Percentiles rank a stretch among this genome's conserved stretches.
phyloP scores from a whole-genome alignment of 2,113 vertebrate species.

The Neotragus moschatus region DNA sequence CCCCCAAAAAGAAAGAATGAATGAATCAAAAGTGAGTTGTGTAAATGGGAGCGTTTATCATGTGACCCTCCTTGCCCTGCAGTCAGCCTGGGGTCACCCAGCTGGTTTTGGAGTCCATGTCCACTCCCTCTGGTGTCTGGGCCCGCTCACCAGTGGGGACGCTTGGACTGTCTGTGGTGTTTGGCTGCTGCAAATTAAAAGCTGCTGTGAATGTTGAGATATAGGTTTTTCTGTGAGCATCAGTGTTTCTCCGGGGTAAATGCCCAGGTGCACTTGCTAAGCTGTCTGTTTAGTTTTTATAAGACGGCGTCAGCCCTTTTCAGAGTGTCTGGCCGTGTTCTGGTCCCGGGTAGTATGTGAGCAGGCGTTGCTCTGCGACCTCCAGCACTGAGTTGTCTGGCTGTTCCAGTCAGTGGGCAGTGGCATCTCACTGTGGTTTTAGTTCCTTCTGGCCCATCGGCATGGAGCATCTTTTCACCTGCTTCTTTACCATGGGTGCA shows the following conservation, averaged over 20 bases:
- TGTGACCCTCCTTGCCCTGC: not conserved
- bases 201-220: not conserved
- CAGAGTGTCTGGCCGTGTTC: not conserved
- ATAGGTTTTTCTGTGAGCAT: not conserved
- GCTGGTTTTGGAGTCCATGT: not conserved
- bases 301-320: not conserved
- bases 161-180: not conserved
- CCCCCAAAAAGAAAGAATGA: not conserved
- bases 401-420: no score
- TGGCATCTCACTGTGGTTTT: not conserved
- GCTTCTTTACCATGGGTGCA: accelerated
- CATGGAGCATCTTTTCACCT: not conserved
- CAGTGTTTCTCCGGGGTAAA: not conserved
- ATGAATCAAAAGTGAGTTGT: not conserved
- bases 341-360: not conserved
- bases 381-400: no score
- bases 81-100: not conserved
- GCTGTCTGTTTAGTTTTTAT: not conserved
- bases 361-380: accelerated
- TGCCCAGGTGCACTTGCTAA: not conserved
- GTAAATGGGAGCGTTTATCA: not conserved
- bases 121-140: not conserved
- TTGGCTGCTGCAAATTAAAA: not conserved
- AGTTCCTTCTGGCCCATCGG: not conserved
- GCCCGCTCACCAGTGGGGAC: not conserved